Evolutionary conservation across 2,797 vertebrate genomes (phyloP), one percentile per base, ranked within the genome.

Genomic region (Urocyon cinereoargenteus): DNA sequence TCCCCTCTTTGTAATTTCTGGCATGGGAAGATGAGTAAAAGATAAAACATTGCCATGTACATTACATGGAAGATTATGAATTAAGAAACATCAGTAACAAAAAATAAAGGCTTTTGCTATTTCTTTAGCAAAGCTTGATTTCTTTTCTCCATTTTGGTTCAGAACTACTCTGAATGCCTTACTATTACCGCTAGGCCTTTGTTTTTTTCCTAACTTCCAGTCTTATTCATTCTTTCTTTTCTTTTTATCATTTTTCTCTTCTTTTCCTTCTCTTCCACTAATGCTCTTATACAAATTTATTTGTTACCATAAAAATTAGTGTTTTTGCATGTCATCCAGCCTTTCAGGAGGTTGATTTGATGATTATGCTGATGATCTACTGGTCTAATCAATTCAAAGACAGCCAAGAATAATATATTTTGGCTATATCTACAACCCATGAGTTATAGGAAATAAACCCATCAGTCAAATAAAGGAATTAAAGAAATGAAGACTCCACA

Each of bases 381-480:
- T 77, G 53, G 49, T 84, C 1, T 45, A 59, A 79, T 86, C 70
- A 95, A 89, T 89, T 88, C 21, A 75, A 92, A 95, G 34, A 66
- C 22, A 59, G 13, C 14, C 53, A 97, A 85, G 77, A 66, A 92
- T 70, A 66, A 92, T 70, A 81, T 1, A 75, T 91, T 82, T 86
- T 66, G 55, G 21, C 11, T 34, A 40, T 66, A 70, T 72, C 9
- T 64, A 3, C 61, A 90, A 88, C 24, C 36, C 57, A 4, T 36
- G 16, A 26, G 19, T 14, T 92, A 61, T 49, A 72, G 57, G 73
- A 96, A 96, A 86, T 40, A 82, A 79, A 19, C 36, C 5, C 18
- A 72, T 28, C 22, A 93, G 66, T 91, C 45, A 97, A 84, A 84
- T 73, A 77, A 84, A 96, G 92, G 16, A 96, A 73, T 14, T 83